phyloP scores from a whole-genome alignment of 2,888 invertebrate species.

The Ennomos fuscantarius region DNA sequence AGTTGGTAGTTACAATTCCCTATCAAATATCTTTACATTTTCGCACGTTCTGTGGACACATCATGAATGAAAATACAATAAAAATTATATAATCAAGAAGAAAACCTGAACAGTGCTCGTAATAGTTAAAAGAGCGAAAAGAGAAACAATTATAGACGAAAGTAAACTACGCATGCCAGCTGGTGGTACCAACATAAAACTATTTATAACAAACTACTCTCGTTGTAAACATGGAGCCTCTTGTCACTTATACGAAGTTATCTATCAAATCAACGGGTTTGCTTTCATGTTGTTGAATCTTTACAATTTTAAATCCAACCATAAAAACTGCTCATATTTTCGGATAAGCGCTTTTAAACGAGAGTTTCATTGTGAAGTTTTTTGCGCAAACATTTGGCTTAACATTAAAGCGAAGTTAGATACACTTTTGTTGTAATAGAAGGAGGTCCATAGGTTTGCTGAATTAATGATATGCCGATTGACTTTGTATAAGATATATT shows the following conservation, averaged over 20 bases:
- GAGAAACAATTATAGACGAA: constrained; percentile 9
- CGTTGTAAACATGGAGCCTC: constrained; percentile 16
- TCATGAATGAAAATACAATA: not conserved
- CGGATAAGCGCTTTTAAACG: constrained; percentile 30
- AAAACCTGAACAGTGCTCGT: too few species aligned
- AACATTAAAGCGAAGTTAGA: too few species aligned
- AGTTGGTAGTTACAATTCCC: too few species aligned
- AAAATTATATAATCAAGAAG: too few species aligned
- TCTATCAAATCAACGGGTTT: constrained; percentile 26
- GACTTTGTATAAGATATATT: too few species aligned
- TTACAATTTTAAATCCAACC: constrained; percentile 17
- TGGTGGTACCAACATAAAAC: constrained; percentile 10
- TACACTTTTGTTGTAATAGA: too few species aligned
- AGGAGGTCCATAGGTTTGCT: too few species aligned
- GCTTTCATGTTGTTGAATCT: constrained; percentile 28
- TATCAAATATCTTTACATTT: too few species aligned
- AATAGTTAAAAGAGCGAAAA: not conserved
- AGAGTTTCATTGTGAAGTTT: constrained; percentile 22
- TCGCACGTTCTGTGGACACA: too few species aligned
- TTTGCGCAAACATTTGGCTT: constrained; percentile 16
- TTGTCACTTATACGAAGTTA: constrained; percentile 24
- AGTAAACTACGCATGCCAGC: constrained; percentile 9
- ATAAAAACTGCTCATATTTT: constrained; percentile 29
- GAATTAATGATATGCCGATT: too few species aligned
- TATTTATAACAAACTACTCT: constrained; percentile 8